Percentiles rank a stretch among this genome's conserved stretches.
These are phyloP conservation scores for Trematomus loennbergii DNA, from an alignment of 2,113 vertebrate species.

Conservation along the genomic window DNA sequence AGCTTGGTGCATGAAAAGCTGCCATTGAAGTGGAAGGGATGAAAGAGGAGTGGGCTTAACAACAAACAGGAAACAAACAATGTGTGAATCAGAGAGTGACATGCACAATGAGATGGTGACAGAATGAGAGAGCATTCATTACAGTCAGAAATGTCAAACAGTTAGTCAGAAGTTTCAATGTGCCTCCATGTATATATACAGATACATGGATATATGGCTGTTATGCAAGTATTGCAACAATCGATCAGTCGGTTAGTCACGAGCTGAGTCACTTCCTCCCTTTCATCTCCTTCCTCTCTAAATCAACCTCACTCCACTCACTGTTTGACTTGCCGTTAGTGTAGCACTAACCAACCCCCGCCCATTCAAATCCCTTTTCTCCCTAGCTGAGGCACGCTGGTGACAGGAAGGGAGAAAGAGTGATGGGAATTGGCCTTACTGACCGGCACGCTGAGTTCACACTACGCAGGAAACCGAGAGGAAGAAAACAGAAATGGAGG, in stretches of 20 bases:
- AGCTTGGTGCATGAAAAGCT: conserved; percentile 5
- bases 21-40: neutral
- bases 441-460: conserved; percentile 30
- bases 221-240: neutral
- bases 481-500: neutral
- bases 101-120: conserved; percentile 23
- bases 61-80: conserved; percentile 34
- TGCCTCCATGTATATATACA: neutral
- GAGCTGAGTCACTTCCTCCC: conserved; percentile 6
- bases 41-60: conserved; percentile 14
- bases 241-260: neutral
- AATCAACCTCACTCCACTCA: conserved; percentile 31
- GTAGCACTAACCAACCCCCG: conserved; percentile 64
- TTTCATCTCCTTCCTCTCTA: conserved; percentile 21
- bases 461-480: conserved; percentile 20
- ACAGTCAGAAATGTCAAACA: conserved; percentile 39
- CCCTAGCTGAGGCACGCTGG: conserved; percentile 3
- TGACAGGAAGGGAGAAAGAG: conserved; percentile 50
- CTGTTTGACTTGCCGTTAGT: conserved; percentile 57
- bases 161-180: conserved; percentile 22
- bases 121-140: conserved; percentile 17
- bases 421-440: conserved; percentile 76
- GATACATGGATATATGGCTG: neutral
- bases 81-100: conserved; percentile 32
- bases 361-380: conserved; percentile 64